phyloP scores from a whole-genome alignment of 2,888 invertebrate species.

The Loripinus fragilis region DNA sequence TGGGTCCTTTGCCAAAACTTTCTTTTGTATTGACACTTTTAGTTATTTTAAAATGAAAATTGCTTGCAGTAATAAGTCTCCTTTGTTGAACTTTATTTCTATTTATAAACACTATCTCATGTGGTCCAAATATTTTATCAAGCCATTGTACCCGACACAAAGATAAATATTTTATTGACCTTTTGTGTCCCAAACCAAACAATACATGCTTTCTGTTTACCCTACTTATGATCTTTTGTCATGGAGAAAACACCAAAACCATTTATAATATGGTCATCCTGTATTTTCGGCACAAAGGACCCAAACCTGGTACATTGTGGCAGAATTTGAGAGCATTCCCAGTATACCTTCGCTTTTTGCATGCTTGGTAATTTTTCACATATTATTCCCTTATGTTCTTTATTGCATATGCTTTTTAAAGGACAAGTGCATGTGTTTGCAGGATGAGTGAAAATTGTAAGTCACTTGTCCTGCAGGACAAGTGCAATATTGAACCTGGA shows the following conservation, averaged over 20 bases:
- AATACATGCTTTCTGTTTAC: neutral
- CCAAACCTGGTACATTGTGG: no score
- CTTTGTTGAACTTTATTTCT: constrained; percentile 6
- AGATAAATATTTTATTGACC: constrained; percentile 11
- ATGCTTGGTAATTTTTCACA: no score
- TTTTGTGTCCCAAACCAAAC: neutral
- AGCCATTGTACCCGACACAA: neutral
- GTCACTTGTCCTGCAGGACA: no score
- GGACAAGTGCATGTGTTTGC: no score
- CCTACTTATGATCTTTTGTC: neutral
- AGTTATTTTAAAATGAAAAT: neutral
- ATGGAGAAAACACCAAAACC: neutral
- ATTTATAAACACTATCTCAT: constrained; percentile 11
- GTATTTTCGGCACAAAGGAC: constrained; percentile 10
- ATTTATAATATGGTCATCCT: neutral
- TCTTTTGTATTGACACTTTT: no score
- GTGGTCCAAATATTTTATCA: constrained; percentile 6
- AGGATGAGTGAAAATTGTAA: no score
- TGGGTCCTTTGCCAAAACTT: no score
- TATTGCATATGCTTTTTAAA: no score
- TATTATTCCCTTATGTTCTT: no score
- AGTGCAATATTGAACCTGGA: no score
- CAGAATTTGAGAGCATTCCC: no score
- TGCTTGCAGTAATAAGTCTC: neutral
- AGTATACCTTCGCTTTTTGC: no score